phyloP scores from a whole-genome alignment of 1,140 invertebrate genomes.

The Heliconius hermathena region DNA sequence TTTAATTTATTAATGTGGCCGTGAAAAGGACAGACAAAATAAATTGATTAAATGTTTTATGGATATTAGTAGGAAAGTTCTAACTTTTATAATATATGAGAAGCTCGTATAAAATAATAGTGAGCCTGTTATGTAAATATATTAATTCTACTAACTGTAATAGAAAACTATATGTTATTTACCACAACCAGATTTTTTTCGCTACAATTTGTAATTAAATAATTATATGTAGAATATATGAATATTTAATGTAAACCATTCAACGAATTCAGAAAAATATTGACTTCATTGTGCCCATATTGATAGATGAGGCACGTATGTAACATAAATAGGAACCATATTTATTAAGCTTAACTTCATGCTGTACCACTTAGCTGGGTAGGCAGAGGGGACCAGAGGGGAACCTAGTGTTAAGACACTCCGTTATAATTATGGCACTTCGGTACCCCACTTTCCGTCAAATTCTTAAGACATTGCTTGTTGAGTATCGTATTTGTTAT shows the following conservation, averaged over 20 bases:
- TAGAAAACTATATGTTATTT: background rate
- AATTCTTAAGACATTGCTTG: too few relatives aligned
- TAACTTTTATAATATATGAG: constrained; percentile 1
- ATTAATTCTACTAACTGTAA: background rate
- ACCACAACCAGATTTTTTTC: background rate
- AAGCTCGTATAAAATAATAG: background rate
- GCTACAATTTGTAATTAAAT: background rate
- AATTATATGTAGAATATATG: background rate
- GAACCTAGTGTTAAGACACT: too few relatives aligned
- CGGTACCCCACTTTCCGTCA: too few relatives aligned
- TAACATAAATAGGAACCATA: too few relatives aligned
- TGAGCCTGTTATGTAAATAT: constrained; percentile 6
- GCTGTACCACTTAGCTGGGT: too few relatives aligned
- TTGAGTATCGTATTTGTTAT: too few relatives aligned
- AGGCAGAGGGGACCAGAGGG: too few relatives aligned
- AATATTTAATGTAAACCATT: background rate
- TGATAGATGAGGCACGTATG: too few relatives aligned
- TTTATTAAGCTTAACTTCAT: too few relatives aligned
- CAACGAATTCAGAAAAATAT: background rate
- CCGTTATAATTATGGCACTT: too few relatives aligned
- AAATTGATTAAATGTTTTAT: background rate
- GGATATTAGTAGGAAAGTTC: background rate
- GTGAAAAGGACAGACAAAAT: background rate
- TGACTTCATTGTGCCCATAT: background rate
- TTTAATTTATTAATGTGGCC: background rate